Percentiles rank a stretch among this genome's conserved stretches.
Conservation (phyloP, 2,888 invertebrate genomes). For the Ichneumoninae sp. region DNA sequence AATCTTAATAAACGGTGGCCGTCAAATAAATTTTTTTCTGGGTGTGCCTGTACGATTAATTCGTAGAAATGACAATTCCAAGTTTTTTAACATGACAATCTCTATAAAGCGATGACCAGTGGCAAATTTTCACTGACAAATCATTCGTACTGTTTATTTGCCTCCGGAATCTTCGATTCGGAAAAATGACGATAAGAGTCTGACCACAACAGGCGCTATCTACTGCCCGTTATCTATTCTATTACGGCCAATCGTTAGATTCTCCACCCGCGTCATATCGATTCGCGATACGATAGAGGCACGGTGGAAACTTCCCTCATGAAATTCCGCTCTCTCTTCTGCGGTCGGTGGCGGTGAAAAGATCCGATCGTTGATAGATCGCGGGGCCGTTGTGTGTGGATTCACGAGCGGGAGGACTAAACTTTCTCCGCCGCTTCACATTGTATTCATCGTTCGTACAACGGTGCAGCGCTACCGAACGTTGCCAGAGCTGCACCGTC, state of each 20-base stretch:
- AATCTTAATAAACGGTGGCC: no score
- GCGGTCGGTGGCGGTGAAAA: constrained; percentile 30
- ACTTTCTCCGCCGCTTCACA: constrained; percentile 42
- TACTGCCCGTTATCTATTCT: constrained; percentile 51
- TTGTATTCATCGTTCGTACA: constrained; percentile 42
- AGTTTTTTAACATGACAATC: background rate
- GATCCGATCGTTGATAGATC: constrained; percentile 60
- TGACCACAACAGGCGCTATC: constrained; percentile 32
- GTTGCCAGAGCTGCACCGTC: constrained; percentile 16
- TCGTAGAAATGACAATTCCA: background rate
- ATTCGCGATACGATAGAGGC: constrained; percentile 33
- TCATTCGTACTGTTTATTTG: background rate
- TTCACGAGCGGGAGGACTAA: constrained; percentile 53
- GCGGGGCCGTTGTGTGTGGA: constrained; percentile 35
- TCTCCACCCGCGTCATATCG: constrained; percentile 44
- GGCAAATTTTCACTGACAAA: background rate
- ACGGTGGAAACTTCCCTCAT: constrained; percentile 73
- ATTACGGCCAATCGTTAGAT: constrained; percentile 57
- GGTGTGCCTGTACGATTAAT: background rate
- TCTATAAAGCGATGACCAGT: background rate
- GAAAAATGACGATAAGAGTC: constrained; percentile 11
- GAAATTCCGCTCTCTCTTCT: constrained; percentile 68
- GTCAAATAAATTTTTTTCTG: no score
- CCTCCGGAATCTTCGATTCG: background rate
- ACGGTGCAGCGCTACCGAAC: background rate